phyloP scores from a whole-genome alignment of 2,113 vertebrate species.

The Numenius arquata region DNA sequence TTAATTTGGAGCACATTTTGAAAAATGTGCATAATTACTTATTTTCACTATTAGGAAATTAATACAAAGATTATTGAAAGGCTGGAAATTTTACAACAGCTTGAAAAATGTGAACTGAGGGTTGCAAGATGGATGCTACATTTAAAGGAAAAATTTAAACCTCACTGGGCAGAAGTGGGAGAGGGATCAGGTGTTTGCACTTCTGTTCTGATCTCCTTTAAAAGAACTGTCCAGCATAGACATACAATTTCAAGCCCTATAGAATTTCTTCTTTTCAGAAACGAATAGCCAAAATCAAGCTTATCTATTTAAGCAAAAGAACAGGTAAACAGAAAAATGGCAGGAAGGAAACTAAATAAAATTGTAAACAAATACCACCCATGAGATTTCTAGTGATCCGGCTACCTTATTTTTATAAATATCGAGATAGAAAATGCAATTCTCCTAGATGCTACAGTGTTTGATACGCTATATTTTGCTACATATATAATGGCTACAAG shows the following conservation, averaged over 20 bases:
- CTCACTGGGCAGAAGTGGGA: background rate
- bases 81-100: background rate
- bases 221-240: background rate
- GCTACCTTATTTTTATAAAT: background rate
- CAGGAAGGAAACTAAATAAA: background rate
- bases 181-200: background rate
- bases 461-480: background rate
- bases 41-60: conserved; percentile 45
- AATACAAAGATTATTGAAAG: conserved; percentile 47
- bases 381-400: background rate
- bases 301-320: background rate
- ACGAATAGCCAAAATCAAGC: background rate
- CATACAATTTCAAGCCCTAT: background rate
- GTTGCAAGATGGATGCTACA: background rate
- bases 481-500: background rate
- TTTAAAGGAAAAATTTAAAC: background rate
- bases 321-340: background rate
- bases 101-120: background rate
- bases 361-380: background rate
- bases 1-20: conserved; percentile 42
- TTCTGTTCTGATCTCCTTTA: background rate
- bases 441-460: background rate
- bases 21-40: conserved; percentile 59
- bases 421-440: background rate
- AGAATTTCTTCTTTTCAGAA: background rate